A percentile compares a stretch with the other conserved stretches of the same genome.
These are phyloP conservation scores for Coecobrya sp. DNA, from an alignment of 2,888 invertebrate species.

Conservation along the genomic window DNA sequence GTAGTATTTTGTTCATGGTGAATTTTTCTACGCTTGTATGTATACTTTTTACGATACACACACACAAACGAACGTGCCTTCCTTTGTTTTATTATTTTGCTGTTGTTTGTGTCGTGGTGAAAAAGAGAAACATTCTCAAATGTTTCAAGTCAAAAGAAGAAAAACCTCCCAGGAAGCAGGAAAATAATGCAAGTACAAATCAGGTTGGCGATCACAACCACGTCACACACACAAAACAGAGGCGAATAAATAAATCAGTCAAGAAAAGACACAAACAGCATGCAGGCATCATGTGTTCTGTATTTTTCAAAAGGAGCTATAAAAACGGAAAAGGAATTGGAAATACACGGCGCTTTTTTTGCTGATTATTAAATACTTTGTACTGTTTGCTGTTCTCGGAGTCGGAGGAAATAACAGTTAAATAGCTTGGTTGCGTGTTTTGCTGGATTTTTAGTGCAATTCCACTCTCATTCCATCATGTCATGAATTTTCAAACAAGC, in stretches of 20 bases:
- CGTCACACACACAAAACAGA: conserved; percentile 18
- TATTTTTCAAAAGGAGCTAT: not conserved
- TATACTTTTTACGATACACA: not conserved
- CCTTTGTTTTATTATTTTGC: conserved; percentile 38
- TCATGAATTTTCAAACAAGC: not conserved
- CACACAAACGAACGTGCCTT: conserved; percentile 46
- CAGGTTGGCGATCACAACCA: conserved; percentile 51
- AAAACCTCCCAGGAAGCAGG: conserved; percentile 63
- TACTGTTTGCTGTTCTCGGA: not conserved
- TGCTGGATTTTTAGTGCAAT: not conserved
- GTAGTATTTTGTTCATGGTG: conserved; percentile 16
- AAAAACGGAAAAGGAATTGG: conserved; percentile 53
- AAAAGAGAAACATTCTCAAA: conserved; percentile 9
- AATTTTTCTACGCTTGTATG: not conserved
- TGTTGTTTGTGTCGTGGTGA: not conserved
- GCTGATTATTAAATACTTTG: conserved; percentile 13
- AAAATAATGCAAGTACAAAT: conserved; percentile 59
- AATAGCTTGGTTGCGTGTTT: conserved; percentile 39
- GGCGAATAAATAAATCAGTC: conserved; percentile 71
- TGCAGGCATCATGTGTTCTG: conserved; percentile 56
- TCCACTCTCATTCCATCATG: conserved; percentile 15
- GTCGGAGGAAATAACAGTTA: not conserved
- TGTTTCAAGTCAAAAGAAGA: not conserved
- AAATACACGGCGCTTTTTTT: conserved; percentile 34
- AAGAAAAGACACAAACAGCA: conserved; percentile 64